These are phyloP conservation scores for Phaonia tiefii DNA, from an alignment of 2,888 invertebrate genomes.

Conservation along the genomic window DNA sequence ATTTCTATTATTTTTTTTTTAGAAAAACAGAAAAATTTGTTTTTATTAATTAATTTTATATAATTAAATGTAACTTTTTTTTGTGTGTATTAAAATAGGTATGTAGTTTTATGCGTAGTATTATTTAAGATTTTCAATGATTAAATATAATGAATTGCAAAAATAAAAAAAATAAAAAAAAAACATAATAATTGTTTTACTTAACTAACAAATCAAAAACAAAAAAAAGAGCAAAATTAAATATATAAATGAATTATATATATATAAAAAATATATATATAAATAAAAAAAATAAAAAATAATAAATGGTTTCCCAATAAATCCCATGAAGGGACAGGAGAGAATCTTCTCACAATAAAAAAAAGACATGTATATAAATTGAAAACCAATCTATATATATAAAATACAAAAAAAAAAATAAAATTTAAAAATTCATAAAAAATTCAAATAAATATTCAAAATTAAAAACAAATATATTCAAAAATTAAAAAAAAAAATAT, in stretches of 20 bases:
- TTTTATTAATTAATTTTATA: slow-evolving; percentile 67
- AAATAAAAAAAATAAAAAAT: neutral
- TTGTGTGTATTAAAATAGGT: slow-evolving; percentile 72
- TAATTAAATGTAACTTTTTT: slow-evolving; percentile 73
- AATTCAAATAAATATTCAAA: too few relatives aligned
- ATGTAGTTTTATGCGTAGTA: slow-evolving; percentile 78
- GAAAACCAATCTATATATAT: too few relatives aligned
- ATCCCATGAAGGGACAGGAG: too few relatives aligned
- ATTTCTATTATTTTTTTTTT: slow-evolving; percentile 48
- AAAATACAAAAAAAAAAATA: too few relatives aligned
- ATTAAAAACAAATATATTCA: too few relatives aligned
- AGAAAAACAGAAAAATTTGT: too few relatives aligned
- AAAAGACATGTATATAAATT: neutral
- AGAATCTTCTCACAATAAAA: neutral
- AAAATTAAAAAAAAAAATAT: too few relatives aligned
- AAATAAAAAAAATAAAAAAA: slow-evolving; percentile 60
- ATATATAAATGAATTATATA: slow-evolving; percentile 6
- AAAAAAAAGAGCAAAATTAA: slow-evolving; percentile 24
- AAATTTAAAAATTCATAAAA: too few relatives aligned
- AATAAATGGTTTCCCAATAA: too few relatives aligned
- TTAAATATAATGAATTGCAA: slow-evolving; percentile 70
- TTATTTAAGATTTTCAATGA: slow-evolving; percentile 75
- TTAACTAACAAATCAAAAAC: slow-evolving; percentile 4
- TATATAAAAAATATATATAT: neutral
- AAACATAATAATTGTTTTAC: slow-evolving; percentile 54